Percentiles rank a stretch among this genome's conserved stretches.
These are phyloP conservation scores for Champsocephalus gunnari DNA, from an alignment of 2,797 vertebrate genomes.

Conservation along the genomic window DNA sequence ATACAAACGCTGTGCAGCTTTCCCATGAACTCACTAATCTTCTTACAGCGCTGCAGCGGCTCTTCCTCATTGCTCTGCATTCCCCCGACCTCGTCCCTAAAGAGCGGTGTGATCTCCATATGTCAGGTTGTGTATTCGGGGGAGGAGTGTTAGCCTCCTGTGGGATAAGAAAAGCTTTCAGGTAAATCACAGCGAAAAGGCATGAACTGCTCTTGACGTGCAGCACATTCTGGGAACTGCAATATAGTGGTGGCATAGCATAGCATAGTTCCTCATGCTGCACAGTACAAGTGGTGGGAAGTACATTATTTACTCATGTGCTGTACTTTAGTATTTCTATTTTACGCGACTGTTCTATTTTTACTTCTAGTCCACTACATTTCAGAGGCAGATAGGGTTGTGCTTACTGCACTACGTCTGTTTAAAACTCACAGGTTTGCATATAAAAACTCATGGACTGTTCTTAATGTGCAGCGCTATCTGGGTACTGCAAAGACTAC, in stretches of 20 bases:
- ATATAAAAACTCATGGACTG: too few relatives aligned
- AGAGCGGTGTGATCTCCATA: slow-evolving; percentile 23
- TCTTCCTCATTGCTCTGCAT: slow-evolving; percentile 65
- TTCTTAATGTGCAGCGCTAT: too few relatives aligned
- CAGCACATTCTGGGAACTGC: background rate
- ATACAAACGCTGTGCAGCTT: slow-evolving; percentile 84
- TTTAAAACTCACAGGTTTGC: too few relatives aligned
- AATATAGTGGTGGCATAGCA: background rate
- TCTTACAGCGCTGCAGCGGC: slow-evolving; percentile 81
- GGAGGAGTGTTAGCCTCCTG: background rate
- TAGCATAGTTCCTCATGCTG: too few relatives aligned
- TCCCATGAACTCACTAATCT: slow-evolving; percentile 87
- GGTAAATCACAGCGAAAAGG: background rate
- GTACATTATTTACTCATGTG: too few relatives aligned
- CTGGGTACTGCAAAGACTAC: too few relatives aligned
- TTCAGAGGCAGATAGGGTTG: too few relatives aligned
- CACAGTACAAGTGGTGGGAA: too few relatives aligned
- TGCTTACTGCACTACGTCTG: too few relatives aligned
- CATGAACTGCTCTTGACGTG: background rate
- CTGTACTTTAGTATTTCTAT: too few relatives aligned
- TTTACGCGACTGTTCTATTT: too few relatives aligned
- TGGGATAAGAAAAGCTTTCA: slow-evolving; percentile 9
- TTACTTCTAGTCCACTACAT: too few relatives aligned
- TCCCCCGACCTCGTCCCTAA: slow-evolving; percentile 1
- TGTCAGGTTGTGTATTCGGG: slow-evolving; percentile 16